These are phyloP conservation scores for Dioctria linearis DNA, from an alignment of 2,888 invertebrate species.

Conservation along the genomic window DNA sequence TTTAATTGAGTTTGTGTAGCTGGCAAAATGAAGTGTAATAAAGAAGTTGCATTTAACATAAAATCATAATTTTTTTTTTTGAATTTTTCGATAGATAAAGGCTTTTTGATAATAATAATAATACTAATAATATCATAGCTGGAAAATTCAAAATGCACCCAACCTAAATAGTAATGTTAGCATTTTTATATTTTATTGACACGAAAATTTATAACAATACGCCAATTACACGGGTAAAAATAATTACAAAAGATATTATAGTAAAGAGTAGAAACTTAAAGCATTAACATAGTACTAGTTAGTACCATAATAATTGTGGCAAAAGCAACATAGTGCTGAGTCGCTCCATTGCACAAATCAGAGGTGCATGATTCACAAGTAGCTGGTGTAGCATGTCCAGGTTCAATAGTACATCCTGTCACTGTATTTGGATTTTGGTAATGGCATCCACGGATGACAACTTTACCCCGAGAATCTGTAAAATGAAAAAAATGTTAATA, in stretches of 20 bases:
- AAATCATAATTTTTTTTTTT: too few relatives aligned
- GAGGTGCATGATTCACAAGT: conserved; percentile 78
- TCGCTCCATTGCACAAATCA: conserved; percentile 77
- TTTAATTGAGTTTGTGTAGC: too few relatives aligned
- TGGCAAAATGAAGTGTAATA: too few relatives aligned
- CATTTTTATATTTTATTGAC: too few relatives aligned
- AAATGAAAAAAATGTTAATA: conserved; percentile 5
- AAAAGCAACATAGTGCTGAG: conserved; percentile 63
- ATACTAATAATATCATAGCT: too few relatives aligned
- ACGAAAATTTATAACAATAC: neutral
- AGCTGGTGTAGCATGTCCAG: too few relatives aligned
- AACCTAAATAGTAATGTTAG: too few relatives aligned
- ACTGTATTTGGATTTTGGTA: neutral
- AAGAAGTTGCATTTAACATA: too few relatives aligned
- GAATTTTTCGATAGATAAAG: too few relatives aligned
- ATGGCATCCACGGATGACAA: conserved; percentile 22
- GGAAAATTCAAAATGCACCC: too few relatives aligned
- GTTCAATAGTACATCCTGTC: neutral
- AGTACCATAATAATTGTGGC: conserved; percentile 62
- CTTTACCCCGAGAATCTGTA: neutral
- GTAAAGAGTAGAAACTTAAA: neutral
- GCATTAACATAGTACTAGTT: conserved; percentile 18
- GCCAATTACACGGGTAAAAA: conserved; percentile 3
- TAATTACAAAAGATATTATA: neutral
- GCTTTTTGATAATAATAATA: too few relatives aligned